Evolutionary conservation across 2,888 invertebrate genomes (phyloP), one percentile per base, ranked within the genome.

Genomic region (Strigamia transsilvanica): DNA sequence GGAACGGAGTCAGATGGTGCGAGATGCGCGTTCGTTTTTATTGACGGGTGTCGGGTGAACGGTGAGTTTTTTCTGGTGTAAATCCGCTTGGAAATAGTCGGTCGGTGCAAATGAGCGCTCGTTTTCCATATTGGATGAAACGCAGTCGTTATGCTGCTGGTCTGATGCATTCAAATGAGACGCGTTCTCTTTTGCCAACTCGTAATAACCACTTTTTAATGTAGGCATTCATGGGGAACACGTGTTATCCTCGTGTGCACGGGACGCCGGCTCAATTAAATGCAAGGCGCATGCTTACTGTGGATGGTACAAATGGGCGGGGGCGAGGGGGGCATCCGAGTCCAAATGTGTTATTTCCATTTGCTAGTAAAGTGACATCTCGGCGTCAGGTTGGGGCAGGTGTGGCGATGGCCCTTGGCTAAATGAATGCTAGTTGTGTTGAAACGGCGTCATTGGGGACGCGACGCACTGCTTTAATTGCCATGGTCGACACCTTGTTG

Each of bases 81-180:
- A 56, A 56, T 56, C 56, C 56, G 56, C 56, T 56, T 56, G 56
- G 56, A 56, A 56, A 56, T 56, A 56, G 56, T 56, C 56, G 56
- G 56, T 56, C 56, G 56, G 56, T 56, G 56, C 56, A 56, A 56
- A 56, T 56, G 56, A 56, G 56, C 56, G 56, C 56, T 56, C 56
- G 56, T 79, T 79, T 79, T 41, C 79, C 79, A 79, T 79, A 79
- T 79, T 79, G 38, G 79, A 79, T 79, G 79, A 79, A 42, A 42
- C 79, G 56, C 56, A n/a, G 79, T 79, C 79, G 79, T 79, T 79
- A 41, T 34, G 79, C 41, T 41, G 42, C 79, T 42, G 42, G 23
- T 42, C 38, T 79, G 79, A 79, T 79, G 79, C 79, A 79, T 79
- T 79, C 42, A 79, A 79, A 79, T 79, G 38, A 79, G 79, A 79